Evolutionary conservation across 2,113 vertebrate species (phyloP).

Genomic region (Crotalus helleri): DNA sequence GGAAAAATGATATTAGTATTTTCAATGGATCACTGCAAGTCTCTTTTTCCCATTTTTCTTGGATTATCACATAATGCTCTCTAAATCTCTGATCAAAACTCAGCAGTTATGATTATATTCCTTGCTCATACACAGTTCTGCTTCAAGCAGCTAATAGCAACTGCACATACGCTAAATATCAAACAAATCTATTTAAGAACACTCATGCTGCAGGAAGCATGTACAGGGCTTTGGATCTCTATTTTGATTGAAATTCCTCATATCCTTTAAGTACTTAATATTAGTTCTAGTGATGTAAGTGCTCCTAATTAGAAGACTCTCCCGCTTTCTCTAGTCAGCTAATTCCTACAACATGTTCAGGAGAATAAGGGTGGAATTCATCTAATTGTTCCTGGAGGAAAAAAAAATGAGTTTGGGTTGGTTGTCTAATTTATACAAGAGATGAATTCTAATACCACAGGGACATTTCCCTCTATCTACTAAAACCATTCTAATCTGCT

Average conservation of each 20-base stretch:
- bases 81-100: background rate
- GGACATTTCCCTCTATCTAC: background rate
- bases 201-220: background rate
- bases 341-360: conserved; percentile 20
- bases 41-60: background rate
- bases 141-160: background rate
- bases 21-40: background rate
- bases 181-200: conserved; percentile 11
- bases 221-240: background rate
- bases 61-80: conserved; percentile 6
- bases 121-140: background rate
- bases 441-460: conserved; percentile 3
- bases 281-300: background rate
- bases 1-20: background rate
- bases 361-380: conserved; percentile 19
- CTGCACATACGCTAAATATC: background rate
- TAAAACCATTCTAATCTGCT: conserved; percentile 2
- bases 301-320: conserved; percentile 13
- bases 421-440: background rate
- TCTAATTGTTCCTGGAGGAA: conserved; percentile 25
- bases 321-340: background rate
- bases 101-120: background rate
- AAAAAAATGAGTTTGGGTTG: background rate
- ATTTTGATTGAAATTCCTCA: conserved; percentile 6
- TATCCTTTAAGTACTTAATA: background rate